These are phyloP conservation scores for Dolichopus griseipennis DNA, from an alignment of 2,888 invertebrate species.

Conservation along the genomic window DNA sequence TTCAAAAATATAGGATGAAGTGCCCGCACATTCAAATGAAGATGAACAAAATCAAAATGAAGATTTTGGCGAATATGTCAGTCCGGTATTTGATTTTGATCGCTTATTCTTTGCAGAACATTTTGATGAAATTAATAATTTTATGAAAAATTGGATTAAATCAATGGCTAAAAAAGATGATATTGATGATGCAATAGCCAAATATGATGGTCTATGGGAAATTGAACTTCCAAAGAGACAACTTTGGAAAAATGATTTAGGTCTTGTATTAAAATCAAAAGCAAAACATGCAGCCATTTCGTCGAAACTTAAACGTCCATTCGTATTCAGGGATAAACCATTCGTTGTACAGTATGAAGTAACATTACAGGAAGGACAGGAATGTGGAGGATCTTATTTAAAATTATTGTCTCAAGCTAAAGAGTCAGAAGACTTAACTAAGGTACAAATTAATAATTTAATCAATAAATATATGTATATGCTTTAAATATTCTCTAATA, in stretches of 20 bases:
- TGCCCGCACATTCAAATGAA: not conserved
- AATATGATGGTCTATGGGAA: conserved; percentile 83
- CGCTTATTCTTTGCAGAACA: conserved; percentile 58
- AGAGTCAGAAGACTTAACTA: conserved; percentile 60
- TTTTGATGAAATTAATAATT: conserved; percentile 68
- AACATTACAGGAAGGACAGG: conserved; percentile 87
- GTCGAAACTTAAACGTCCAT: conserved; percentile 64
- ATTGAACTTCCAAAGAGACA: conserved; percentile 69
- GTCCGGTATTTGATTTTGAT: not conserved
- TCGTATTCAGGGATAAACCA: conserved; percentile 70
- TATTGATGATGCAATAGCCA: conserved; percentile 79
- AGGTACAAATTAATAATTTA: conserved; percentile 32
- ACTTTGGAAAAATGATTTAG: conserved; percentile 73
- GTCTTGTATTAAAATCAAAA: conserved; percentile 83
- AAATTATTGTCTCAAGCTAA: conserved; percentile 76
- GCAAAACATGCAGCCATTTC: conserved; percentile 95
- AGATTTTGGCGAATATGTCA: not conserved
- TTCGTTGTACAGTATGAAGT: conserved; percentile 90
- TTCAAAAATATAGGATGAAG: not conserved
- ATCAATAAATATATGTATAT: conserved; percentile 15
- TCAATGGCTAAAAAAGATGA: conserved; percentile 89
- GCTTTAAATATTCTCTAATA: conserved; percentile 10
- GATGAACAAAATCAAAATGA: not conserved
- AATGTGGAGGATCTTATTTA: conserved; percentile 96
- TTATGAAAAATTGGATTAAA: conserved; percentile 72